Percentiles rank a stretch among this genome's conserved stretches.
phyloP scores from a whole-genome alignment of 2,113 vertebrate genomes.

The Callospermophilus lateralis region DNA sequence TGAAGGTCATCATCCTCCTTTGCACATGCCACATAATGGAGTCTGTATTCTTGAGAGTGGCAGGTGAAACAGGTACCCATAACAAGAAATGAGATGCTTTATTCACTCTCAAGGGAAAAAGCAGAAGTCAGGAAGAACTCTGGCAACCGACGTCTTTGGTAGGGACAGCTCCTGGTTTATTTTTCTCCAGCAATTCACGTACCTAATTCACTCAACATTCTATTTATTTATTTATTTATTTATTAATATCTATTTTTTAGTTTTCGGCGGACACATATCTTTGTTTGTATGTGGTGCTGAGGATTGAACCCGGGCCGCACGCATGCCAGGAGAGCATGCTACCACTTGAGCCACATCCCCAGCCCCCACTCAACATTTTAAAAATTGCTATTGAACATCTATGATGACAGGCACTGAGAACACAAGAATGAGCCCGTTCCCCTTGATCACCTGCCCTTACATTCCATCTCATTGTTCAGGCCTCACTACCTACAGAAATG shows the following conservation, averaged over 20 bases:
- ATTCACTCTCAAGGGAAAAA: not conserved
- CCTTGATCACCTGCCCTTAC: accelerated
- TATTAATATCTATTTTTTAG: too few relatives aligned
- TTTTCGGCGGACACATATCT: too few relatives aligned
- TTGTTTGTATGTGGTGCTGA: too few relatives aligned
- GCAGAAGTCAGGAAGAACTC: not conserved
- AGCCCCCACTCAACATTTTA: not conserved
- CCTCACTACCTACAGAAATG: not conserved
- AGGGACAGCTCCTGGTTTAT: not conserved
- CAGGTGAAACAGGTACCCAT: not conserved
- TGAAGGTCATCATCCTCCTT: not conserved
- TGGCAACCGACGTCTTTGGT: not conserved
- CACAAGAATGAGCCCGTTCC: not conserved
- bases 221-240: too few relatives aligned
- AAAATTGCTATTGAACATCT: not conserved
- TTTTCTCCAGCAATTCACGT: not conserved
- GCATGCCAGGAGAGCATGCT: too few relatives aligned
- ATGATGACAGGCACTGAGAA: not conserved
- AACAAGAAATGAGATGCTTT: not conserved
- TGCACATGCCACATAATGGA: not conserved
- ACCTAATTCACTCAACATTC: not conserved
- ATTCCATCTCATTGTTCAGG: not conserved
- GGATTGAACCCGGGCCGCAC: too few relatives aligned
- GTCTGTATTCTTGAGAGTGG: not conserved
- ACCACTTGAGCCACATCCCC: too few relatives aligned